Evolutionary conservation across 2,797 vertebrate species (phyloP), one percentile per base, ranked within the genome.

Genomic region (Lemur catta): DNA sequence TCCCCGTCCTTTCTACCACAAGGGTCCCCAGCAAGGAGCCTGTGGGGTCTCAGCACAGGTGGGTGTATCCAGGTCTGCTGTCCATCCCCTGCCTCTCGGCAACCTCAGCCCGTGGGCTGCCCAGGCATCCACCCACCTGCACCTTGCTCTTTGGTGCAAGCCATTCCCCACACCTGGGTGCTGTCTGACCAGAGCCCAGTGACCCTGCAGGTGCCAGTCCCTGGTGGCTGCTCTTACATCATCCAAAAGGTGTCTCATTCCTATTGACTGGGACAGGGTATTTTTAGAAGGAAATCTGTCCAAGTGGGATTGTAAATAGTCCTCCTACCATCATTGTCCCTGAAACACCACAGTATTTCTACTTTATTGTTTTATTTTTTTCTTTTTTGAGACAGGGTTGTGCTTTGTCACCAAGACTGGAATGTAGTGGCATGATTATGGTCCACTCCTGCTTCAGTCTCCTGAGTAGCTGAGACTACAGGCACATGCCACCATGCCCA

Each of bases 151-250:
- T 33, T 43, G 17, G 57, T 15, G 50, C 55, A 7, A 35, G 4
- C 13, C 0, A 0, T 5, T 26, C 13, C 2, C 28, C 7, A n/a
- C 6, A 9, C 18, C 15, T 22, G 13, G 18, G 17, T 13, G 9
- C 20, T 12, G 20, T 59, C 43, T 18, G 46, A 63, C 24, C 24
- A 24, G 33, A 41, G 22, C 6, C 14, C 22, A 13, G n/a, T 7
- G 43, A 15, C 17, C 2, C 35, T 17, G 52, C 6, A 2, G 50
- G 50, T 28, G 28, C 22, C 26, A 9, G 30, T 5, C 22, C 0
- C 43, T 2, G 30, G 28, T 6, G 41, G n/a, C 61, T 26, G 30
- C 41, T 15, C 30, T 20, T 69, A 14, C 12, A 4, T 3, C 69
- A 33, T 20, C 28, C 46, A 38, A 38, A 33, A 57, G 26, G 17